These are phyloP conservation scores for Carcinoscorpius rotundicauda DNA, from an alignment of 1,140 invertebrate species.

Conservation along the genomic window DNA sequence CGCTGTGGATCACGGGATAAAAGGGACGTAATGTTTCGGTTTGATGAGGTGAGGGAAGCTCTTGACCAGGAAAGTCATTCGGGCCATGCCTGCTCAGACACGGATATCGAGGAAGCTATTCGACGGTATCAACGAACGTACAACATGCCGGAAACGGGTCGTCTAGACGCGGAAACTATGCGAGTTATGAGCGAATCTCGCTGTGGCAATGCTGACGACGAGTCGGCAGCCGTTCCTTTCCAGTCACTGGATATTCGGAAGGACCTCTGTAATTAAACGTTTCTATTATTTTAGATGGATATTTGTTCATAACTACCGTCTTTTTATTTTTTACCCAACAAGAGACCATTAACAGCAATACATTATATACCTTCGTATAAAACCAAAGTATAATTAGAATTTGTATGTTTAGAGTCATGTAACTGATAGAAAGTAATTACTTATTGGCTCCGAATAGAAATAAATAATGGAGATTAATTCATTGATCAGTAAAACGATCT, in stretches of 20 bases:
- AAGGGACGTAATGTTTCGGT: background rate
- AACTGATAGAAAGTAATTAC: too few species aligned
- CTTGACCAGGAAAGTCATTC: background rate
- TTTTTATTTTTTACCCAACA: too few species aligned
- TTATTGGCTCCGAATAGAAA: too few species aligned
- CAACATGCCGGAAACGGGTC: slow-evolving; percentile 31
- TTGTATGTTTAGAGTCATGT: too few species aligned
- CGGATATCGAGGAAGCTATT: slow-evolving; percentile 24
- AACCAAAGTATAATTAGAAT: too few species aligned
- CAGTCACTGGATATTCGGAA: background rate
- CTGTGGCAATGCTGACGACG: slow-evolving; percentile 34
- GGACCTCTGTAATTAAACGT: too few species aligned
- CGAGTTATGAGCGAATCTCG: slow-evolving; percentile 32
- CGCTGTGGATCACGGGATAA: slow-evolving; percentile 11
- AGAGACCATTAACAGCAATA: too few species aligned
- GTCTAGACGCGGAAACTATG: slow-evolving; percentile 30
- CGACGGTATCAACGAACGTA: slow-evolving; percentile 32
- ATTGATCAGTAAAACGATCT: too few species aligned
- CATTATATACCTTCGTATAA: too few species aligned
- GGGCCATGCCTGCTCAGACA: slow-evolving; percentile 1
- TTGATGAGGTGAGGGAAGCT: background rate
- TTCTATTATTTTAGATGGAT: too few species aligned
- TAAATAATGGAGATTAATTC: too few species aligned
- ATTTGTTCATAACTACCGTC: too few species aligned
- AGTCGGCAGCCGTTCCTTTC: slow-evolving; percentile 14